phyloP scores from a whole-genome alignment of 2,888 invertebrate genomes.

The Caenorhabditis sp. region DNA sequence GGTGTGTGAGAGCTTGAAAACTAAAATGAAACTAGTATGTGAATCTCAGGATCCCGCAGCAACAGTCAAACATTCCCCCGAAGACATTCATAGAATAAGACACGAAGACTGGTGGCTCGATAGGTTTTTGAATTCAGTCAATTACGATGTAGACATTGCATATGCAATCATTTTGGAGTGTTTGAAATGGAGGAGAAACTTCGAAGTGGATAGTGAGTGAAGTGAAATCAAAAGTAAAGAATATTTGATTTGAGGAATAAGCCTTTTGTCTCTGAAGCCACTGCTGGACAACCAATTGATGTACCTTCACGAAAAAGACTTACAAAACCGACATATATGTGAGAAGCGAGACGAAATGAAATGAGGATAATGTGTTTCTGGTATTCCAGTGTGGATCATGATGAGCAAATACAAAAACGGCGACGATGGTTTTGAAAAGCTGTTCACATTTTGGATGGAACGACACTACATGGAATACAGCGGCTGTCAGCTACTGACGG shows the following conservation, averaged over 20 bases:
- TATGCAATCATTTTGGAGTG: slow-evolving; percentile 72
- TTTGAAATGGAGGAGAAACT: slow-evolving; percentile 71
- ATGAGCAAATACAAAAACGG: slow-evolving; percentile 66
- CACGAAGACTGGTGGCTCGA: slow-evolving; percentile 71
- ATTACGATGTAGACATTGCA: slow-evolving; percentile 73
- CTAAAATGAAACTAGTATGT: no score
- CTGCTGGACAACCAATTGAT: slow-evolving; percentile 68
- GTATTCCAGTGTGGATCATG: slow-evolving; percentile 75
- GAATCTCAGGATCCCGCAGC: slow-evolving; percentile 23
- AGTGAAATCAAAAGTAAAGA: not conserved
- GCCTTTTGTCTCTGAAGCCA: slow-evolving; percentile 67
- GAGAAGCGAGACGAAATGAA: slow-evolving; percentile 5
- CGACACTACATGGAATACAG: slow-evolving; percentile 70
- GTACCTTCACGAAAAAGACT: slow-evolving; percentile 73
- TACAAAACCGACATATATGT: slow-evolving; percentile 67
- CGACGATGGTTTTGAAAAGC: slow-evolving; percentile 64
- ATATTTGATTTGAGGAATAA: slow-evolving; percentile 62
- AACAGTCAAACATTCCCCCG: slow-evolving; percentile 21
- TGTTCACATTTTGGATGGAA: slow-evolving; percentile 77
- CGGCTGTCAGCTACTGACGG: slow-evolving; percentile 66
- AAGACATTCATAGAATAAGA: slow-evolving; percentile 62
- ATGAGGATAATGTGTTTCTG: not conserved
- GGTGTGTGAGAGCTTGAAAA: slow-evolving; percentile 30
- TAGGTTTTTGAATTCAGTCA: slow-evolving; percentile 60
- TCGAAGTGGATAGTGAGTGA: slow-evolving; percentile 69